Percentiles rank a stretch among this genome's conserved stretches.
phyloP scores from a whole-genome alignment of 2,797 vertebrate species.

The Anniella stebbinsi region DNA sequence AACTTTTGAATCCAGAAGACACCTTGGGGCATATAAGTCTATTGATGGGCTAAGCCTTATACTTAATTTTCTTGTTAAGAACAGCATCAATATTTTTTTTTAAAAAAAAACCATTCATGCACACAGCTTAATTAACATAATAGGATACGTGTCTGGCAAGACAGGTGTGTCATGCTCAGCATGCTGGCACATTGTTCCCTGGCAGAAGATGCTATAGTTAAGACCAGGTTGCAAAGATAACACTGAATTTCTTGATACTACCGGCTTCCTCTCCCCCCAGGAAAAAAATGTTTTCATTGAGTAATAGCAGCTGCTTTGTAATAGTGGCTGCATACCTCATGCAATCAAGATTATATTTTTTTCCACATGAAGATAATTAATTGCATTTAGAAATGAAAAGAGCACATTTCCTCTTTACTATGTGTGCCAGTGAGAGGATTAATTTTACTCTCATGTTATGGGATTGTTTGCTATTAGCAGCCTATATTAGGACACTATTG shows the following conservation, averaged over 20 bases:
- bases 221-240: slow-evolving; percentile 45
- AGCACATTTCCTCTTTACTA: slow-evolving; percentile 26
- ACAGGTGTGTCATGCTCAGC: slow-evolving; percentile 22
- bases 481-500: slow-evolving; percentile 10
- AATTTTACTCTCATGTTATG: slow-evolving; percentile 1
- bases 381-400: slow-evolving; percentile 43
- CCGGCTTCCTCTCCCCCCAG: background rate
- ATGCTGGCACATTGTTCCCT: slow-evolving; percentile 9
- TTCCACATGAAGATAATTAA: slow-evolving; percentile 40
- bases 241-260: slow-evolving; percentile 43
- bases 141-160: slow-evolving; percentile 35
- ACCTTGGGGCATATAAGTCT: background rate
- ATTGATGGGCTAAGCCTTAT: slow-evolving; percentile 6
- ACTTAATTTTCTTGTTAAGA: slow-evolving; percentile 55
- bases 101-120: slow-evolving; percentile 59
- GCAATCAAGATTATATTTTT: slow-evolving; percentile 42
- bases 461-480: slow-evolving; percentile 41
- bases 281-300: slow-evolving; percentile 25
- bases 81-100: slow-evolving; percentile 56
- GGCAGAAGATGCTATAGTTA: slow-evolving; percentile 17
- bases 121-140: slow-evolving; percentile 57
- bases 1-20: background rate
- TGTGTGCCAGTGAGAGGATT: slow-evolving; percentile 34
- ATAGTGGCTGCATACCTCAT: slow-evolving; percentile 36
- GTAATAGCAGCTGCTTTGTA: slow-evolving; percentile 20